Base-by-base conservation (phyloP, 2,888 invertebrate species). In the Exephanes ischioxanthus region DNA sequence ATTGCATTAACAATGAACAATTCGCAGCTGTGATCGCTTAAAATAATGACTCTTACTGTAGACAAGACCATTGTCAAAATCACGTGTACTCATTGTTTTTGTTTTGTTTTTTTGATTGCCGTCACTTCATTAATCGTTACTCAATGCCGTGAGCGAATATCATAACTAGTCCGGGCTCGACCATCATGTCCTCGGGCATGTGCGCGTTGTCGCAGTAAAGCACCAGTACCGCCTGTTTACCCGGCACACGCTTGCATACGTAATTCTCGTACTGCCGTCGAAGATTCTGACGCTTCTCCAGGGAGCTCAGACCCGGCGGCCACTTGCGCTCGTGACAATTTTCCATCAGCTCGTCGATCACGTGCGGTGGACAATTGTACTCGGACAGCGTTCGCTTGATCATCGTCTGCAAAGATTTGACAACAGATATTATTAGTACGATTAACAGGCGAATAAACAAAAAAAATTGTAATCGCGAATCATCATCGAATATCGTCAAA, bases 91-190 rank as follows among this genome's bases (percentile, higher is more conserved):
- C 45, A 48, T 48, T 79, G 6, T 66, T 63, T 55, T 67, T 58
- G 37, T 48, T 55, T 66, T 11, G 33, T 80, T 26, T 41, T 41
- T 80, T 80, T 41, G 51, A 68, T 84, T 75, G 16, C 53, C 73
- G 51, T 71, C 26, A 61, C 61, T 68, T 78, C 48, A 61, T 67
- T 53, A 66, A n/a, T 82, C 80, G 63, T 77, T 84, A 97, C 94
- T 98, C 98, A 90, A 99, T 98, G 86, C 99, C 99, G 94, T 99
- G 99, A 85, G 99, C 99, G 95, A 99, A 99, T 92, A 99, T 99
- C 99, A 99, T 99, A 75, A 99, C 99, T 88, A 99, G 96, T 1
- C 99, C 99, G 0, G 99, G 99, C 90, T 99, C 98, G 58, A 98
- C 96, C 96, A 99, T 98, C 96, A 99, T 98, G 91, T 99, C 98